Evolutionary conservation across 2,888 invertebrate species (phyloP), one percentile per base, ranked within the genome.

Genomic region (Lissocephala sabroskyi): DNA sequence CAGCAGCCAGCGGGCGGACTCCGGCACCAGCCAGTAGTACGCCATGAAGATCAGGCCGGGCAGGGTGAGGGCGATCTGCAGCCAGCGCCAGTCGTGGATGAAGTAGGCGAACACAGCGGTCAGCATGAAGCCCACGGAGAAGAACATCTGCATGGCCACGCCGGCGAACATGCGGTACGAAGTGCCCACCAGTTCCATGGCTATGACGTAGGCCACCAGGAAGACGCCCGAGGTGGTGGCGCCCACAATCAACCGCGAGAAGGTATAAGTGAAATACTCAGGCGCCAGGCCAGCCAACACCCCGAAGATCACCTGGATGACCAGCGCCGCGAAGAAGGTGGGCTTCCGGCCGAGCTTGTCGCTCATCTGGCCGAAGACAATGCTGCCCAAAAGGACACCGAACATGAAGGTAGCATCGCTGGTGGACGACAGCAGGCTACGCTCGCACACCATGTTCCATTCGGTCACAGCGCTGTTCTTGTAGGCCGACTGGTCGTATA

Each of bases 181-280:
- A 2, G 91, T 89, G 5, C 92, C 91, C 7, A 92, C 92, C 90
- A 91, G 90, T 84, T 91, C 91, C 84, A 86, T 86, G 88, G 92
- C 91, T 62, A 93, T 90, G 35, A 92, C 92, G 79, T 92, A 93
- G 23, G 92, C 91, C 18, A 92, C 92, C 51, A 92, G 85, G 71
- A 92, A 92, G 10, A 92, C 90, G 1, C 92, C 92, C 9, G 92
- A 92, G 3, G 92, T 91, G 13, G 91, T 90, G 7, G 91, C 89
- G 10, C 93, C 93, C 19, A 93, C 88, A 53, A 92, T 83, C 59
- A 90, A 85, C 60, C 93, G 86, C 28, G 90, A 87, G 45, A 90
- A 81, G 13, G 90, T 88, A 74, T 91, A 92, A 36, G 88, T 88
- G 75, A 89, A 87, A 77, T 89, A 91, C 63, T 92, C 90, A 0